Percentiles rank a stretch among this genome's conserved stretches.
Evolutionary conservation across 2,113 vertebrate genomes (phyloP).

Genomic region (Pipa parva): DNA sequence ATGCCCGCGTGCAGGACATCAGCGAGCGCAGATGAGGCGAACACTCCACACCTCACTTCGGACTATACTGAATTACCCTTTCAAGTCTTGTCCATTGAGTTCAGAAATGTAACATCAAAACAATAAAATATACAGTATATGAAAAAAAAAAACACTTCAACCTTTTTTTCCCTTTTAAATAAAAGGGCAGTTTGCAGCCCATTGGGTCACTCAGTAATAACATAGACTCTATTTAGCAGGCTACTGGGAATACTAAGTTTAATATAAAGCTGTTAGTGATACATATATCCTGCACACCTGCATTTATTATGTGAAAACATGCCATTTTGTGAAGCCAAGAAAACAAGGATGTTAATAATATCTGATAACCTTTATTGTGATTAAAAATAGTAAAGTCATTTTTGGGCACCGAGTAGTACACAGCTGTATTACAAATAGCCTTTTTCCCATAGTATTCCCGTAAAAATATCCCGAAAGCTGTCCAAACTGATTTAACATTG

Average conservation of each 20-base stretch:
- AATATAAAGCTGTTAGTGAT: conserved; percentile 15
- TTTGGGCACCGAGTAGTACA: neutral
- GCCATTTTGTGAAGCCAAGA: neutral
- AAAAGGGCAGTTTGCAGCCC: neutral
- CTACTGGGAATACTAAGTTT: neutral
- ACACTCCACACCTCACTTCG: too few species aligned
- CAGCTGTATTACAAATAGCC: neutral
- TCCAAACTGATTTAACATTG: too few species aligned
- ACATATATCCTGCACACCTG: conserved; percentile 35
- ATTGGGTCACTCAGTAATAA: conserved; percentile 32
- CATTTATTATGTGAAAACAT: conserved; percentile 21
- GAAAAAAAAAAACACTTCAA: too few species aligned
- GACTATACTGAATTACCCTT: too few species aligned
- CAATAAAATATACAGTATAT: too few species aligned
- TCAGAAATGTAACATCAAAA: too few species aligned
- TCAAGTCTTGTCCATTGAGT: too few species aligned
- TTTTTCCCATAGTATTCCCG: conserved; percentile 7
- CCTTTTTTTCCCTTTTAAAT: neutral
- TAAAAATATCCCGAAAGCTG: too few species aligned
- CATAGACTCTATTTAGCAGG: conserved; percentile 16
- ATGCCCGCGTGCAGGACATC: too few species aligned
- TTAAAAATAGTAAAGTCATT: neutral
- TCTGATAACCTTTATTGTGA: conserved; percentile 37
- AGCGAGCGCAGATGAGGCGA: too few species aligned
- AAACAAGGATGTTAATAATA: conserved; percentile 8